These are phyloP conservation scores for Epinephelus fuscoguttatus DNA, from an alignment of 2,113 vertebrate species.

Conservation along the genomic window DNA sequence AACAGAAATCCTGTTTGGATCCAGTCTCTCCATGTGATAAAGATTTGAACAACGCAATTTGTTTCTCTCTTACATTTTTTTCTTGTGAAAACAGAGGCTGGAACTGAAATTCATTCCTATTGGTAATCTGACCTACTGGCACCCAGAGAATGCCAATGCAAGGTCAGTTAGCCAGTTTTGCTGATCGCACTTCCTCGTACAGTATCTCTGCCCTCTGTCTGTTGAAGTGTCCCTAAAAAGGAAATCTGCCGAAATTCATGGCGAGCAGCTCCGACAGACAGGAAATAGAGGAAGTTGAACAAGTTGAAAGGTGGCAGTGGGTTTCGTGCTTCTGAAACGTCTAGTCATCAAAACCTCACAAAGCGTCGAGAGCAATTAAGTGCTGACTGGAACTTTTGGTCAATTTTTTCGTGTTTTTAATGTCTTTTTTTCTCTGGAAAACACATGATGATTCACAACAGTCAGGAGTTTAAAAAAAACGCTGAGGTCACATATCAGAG, in stretches of 20 bases:
- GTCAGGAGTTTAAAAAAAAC: background rate
- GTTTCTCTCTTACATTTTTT: background rate
- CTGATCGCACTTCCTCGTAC: slow-evolving; percentile 71
- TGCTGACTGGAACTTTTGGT: slow-evolving; percentile 40
- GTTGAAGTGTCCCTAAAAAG: slow-evolving; percentile 39
- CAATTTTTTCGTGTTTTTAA: slow-evolving; percentile 1
- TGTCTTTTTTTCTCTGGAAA: background rate
- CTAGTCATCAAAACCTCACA: slow-evolving; percentile 61
- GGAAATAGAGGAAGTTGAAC: slow-evolving; percentile 71
- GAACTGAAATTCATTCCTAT: background rate
- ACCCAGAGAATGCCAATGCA: too few species aligned
- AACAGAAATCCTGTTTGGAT: slow-evolving; percentile 15
- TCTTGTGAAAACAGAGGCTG: background rate
- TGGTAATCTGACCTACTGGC: slow-evolving; percentile 16
- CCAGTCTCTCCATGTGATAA: background rate
- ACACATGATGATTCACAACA: background rate
- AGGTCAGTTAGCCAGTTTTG: slow-evolving; percentile 48
- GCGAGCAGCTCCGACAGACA: slow-evolving; percentile 24
- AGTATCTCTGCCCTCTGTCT: slow-evolving; percentile 49
- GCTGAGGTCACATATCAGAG: too few species aligned
- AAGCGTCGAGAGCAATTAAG: background rate
- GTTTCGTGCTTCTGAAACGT: slow-evolving; percentile 23
- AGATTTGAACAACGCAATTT: background rate
- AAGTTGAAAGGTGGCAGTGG: slow-evolving; percentile 34
- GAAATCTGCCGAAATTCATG: slow-evolving; percentile 50